Base-by-base conservation (phyloP, 2,888 invertebrate genomes). In the Idaea dimidiata region DNA sequence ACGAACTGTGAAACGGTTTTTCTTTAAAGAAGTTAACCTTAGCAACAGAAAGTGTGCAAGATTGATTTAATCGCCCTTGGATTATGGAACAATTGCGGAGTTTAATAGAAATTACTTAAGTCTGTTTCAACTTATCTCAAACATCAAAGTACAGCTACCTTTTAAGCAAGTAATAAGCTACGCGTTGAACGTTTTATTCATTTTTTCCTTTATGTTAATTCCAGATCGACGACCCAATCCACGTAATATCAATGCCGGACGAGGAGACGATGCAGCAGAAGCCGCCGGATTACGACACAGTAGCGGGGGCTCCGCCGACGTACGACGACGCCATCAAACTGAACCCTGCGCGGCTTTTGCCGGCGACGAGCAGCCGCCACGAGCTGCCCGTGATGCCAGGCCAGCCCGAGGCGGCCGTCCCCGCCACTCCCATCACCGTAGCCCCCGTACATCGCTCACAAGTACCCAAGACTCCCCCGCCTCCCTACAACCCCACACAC, bases 321-420 rank as follows among this genome's bases (percentile, higher is more conserved):
- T 95, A 96, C 84, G 95, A 95, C 80, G 95, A 95, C 78, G 95
- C 95, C 58, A 95, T 96, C 76, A 95, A 95, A 82, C 87, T 96
- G 67, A 94, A 94, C 87, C 95, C 95, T 17, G 92, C 93, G 69
- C 88, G 94, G 56, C 84, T 94, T 65, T 82, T 93, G 62, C 87
- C 88, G 6, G 83, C 89, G 61, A 79, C 84, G 16, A 88, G 87
- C 78, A 86, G 87, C 74, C 82, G 84, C 14, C 79, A 69, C 62
- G 84, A 82, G 24, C 63, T 69, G 6, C 58, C 68, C 1, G 68
- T 83, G 72, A 88, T 90, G 71, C 87, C 89, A 56, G 88, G 90
- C 67, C 81, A 86, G 69, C 87, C 85, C 16, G 84, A 85, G 60
- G 73, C 75, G 55, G 64, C 64, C 24, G 62, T 68, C 24, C 72